A percentile compares a stretch with the other conserved stretches of the same genome.
Conservation (phyloP, 2,888 invertebrate genomes). For the Holacanthella duospinosa region DNA sequence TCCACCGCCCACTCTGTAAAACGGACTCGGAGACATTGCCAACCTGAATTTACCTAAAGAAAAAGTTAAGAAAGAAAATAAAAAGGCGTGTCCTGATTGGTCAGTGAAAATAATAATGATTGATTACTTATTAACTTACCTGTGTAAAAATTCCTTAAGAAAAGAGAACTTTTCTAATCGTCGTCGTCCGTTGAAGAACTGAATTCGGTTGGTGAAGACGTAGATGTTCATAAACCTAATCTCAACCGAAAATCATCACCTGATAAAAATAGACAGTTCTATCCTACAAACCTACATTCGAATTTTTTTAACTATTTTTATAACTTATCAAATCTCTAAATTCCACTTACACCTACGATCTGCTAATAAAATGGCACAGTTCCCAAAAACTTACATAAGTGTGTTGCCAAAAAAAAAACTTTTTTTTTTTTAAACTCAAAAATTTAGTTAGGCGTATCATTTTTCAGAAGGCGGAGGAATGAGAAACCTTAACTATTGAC, state of each 20-base stretch:
- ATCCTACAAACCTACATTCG: background rate
- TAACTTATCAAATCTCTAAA: background rate
- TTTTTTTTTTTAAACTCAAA: too few species aligned
- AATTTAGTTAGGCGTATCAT: too few species aligned
- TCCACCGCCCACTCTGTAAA: background rate
- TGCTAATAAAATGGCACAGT: background rate
- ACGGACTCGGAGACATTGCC: background rate
- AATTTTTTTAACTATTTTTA: background rate
- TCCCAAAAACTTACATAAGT: background rate
- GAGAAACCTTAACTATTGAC: too few species aligned
- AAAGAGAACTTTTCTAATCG: too few species aligned
- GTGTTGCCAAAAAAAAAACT: background rate
- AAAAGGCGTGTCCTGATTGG: background rate
- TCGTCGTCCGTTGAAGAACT: constrained; percentile 1
- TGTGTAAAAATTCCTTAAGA: background rate
- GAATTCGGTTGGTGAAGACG: background rate
- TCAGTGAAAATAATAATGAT: background rate
- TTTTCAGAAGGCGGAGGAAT: too few species aligned
- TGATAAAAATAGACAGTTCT: background rate
- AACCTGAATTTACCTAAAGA: background rate
- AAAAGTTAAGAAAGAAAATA: background rate
- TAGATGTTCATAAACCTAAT: background rate
- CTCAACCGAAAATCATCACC: background rate
- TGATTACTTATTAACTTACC: background rate
- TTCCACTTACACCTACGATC: background rate